Conservation (phyloP, 2,113 vertebrate genomes). For the Cheirogaleus medius region DNA sequence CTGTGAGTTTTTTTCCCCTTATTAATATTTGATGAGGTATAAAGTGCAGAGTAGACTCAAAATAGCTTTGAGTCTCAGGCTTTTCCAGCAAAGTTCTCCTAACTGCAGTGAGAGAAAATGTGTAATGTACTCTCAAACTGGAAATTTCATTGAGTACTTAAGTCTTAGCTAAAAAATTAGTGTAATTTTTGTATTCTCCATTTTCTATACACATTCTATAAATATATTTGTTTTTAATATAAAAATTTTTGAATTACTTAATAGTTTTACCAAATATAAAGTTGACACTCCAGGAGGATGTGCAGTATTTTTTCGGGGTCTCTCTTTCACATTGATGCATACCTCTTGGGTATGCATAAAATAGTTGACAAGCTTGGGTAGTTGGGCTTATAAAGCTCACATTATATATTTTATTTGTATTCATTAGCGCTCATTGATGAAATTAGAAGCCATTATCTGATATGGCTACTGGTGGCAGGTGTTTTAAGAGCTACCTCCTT, state of each 20-base stretch:
- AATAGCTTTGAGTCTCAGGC: not conserved
- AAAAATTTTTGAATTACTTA: not conserved
- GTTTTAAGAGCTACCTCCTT: not conserved
- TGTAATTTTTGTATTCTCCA: not conserved
- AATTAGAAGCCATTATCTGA: not conserved
- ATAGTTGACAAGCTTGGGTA: not conserved
- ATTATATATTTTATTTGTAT: not conserved
- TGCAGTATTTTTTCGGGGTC: not conserved
- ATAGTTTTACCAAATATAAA: not conserved
- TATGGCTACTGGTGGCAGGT: not conserved
- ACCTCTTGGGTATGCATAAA: not conserved
- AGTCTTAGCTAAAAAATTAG: not conserved
- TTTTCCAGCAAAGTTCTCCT: not conserved
- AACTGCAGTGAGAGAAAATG: not conserved
- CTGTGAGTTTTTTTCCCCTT: not conserved
- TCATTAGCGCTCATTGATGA: not conserved
- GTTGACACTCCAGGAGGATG: not conserved
- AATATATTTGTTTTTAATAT: not conserved
- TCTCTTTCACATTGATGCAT: not conserved
- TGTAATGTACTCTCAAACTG: not conserved
- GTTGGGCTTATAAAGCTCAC: not conserved
- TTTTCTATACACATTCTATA: not conserved
- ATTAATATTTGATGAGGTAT: slow-evolving; percentile 37
- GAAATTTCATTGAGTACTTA: not conserved
- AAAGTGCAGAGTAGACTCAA: not conserved